Evolutionary conservation across 2,888 invertebrate genomes (phyloP), one percentile per base, ranked within the genome.

Genomic region (Thera britannica): DNA sequence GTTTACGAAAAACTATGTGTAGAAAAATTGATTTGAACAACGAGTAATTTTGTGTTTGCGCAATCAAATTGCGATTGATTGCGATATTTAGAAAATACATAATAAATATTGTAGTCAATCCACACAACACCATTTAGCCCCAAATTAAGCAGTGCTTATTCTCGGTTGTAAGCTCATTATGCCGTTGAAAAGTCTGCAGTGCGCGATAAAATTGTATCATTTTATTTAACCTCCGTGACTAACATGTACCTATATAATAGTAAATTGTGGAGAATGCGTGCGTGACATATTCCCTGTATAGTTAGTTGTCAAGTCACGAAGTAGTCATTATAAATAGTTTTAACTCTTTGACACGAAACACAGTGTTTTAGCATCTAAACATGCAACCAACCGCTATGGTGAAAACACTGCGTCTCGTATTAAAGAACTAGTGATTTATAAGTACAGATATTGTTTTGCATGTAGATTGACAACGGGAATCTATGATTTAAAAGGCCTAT

Each of bases 321-420:
- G 82, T 85, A 85, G 85, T 86, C 86, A 86, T 86, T 86, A 85
- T 77, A 68, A 73, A 75, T 70, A 70, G 58, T 71, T 71, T 63
- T 67, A 63, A 59, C 35, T 46, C 46, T 70, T 63, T 63, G 62
- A 2, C 61, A 35, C 54, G 63, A 64, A 62, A n/a, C 67, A 65
- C 70, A 51, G 62, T 52, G 60, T 58, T 5, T 0, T 3, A 2
- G 9, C 36, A 9, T 38, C 36, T 60, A 61, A 52, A 55, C 5
- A 44, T 46, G 44, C 38, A 38, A 41, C 41, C 41, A 23, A 23
- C 55, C 11, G 46, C 48, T 56, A 4, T 35, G 11, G 46, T 36
- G n/a, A 36, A 55, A 46, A 44, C 66, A 66, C 58, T 67, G 63
- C 49, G 60, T 36, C 57, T 61, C 60, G 59, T 49, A 60, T 12